Conservation (phyloP, 2,888 invertebrate genomes). For the Cerceris rybyensis region DNA sequence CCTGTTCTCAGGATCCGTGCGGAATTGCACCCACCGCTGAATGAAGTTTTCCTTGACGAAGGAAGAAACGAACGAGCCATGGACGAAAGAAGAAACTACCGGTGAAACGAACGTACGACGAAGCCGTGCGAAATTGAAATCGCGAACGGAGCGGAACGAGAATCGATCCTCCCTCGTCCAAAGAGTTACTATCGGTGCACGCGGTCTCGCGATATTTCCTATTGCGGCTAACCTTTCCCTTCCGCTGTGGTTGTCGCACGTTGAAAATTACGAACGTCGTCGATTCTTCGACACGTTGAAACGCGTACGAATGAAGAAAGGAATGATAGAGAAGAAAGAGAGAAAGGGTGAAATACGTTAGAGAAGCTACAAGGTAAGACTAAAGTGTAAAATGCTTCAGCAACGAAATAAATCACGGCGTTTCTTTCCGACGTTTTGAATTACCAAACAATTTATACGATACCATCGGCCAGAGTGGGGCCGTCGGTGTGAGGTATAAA, state of each 20-base stretch:
- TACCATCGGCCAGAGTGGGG: background rate
- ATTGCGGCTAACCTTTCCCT: constrained; percentile 29
- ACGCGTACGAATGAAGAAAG: background rate
- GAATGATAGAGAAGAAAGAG: background rate
- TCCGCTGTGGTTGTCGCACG: constrained; percentile 4
- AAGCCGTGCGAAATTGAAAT: constrained; percentile 57
- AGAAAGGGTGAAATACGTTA: background rate
- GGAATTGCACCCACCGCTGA: constrained; percentile 51
- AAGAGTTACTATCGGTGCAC: constrained; percentile 39
- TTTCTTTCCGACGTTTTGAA: background rate
- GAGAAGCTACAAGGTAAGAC: too few relatives aligned
- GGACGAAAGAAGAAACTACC: constrained; percentile 19
- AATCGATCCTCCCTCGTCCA: constrained; percentile 44
- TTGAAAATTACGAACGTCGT: background rate
- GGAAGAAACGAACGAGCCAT: constrained; percentile 38
- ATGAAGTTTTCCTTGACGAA: constrained; percentile 53
- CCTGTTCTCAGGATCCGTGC: constrained; percentile 48
- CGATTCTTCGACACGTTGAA: background rate
- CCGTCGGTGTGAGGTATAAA: background rate
- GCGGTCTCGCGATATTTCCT: constrained; percentile 27
- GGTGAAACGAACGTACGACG: constrained; percentile 21
- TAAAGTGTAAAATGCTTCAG: too few relatives aligned
- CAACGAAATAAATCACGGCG: background rate
- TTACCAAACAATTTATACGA: background rate
- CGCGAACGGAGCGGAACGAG: constrained; percentile 57